Percentiles rank a stretch among this genome's conserved stretches.
phyloP scores from a whole-genome alignment of 2,888 invertebrate species.

The Bembecia ichneumoniformis region DNA sequence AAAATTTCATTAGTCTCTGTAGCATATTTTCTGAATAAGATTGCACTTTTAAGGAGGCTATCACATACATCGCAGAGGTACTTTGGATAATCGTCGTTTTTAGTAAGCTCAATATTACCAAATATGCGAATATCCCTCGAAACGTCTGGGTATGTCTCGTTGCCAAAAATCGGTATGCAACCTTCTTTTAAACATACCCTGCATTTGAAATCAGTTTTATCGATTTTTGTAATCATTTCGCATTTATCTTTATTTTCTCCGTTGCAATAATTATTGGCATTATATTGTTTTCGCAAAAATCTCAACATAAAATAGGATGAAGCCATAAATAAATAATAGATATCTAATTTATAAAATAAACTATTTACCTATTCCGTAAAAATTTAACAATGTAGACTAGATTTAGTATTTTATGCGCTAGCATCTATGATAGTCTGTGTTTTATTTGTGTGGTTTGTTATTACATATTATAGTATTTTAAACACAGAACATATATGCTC shows the following conservation, averaged over 20 bases:
- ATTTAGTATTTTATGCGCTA: too few species aligned
- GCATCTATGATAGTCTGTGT: too few species aligned
- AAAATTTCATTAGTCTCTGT: conserved; percentile 28
- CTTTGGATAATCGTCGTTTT: conserved; percentile 33
- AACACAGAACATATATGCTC: too few species aligned
- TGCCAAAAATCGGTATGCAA: conserved; percentile 27
- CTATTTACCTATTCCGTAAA: too few species aligned
- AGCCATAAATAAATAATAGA: too few species aligned
- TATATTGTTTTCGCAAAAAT: conserved; percentile 4
- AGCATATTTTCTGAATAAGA: conserved; percentile 34
- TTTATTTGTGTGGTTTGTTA: background rate
- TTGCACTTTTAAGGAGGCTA: conserved; percentile 28
- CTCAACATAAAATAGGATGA: conserved; percentile 13
- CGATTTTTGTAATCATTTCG: background rate
- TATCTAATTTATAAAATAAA: too few species aligned
- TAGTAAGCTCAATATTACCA: conserved; percentile 25
- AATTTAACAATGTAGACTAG: too few species aligned
- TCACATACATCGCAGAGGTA: conserved; percentile 32
- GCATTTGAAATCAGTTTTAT: conserved; percentile 18
- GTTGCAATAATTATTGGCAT: background rate
- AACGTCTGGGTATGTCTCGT: conserved; percentile 20
- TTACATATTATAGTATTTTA: too few species aligned
- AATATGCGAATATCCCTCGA: conserved; percentile 33
- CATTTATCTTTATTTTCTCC: background rate
- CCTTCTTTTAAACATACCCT: conserved; percentile 44